Base-by-base conservation (phyloP, 2,888 invertebrate species). In the Palloptera scutellata region DNA sequence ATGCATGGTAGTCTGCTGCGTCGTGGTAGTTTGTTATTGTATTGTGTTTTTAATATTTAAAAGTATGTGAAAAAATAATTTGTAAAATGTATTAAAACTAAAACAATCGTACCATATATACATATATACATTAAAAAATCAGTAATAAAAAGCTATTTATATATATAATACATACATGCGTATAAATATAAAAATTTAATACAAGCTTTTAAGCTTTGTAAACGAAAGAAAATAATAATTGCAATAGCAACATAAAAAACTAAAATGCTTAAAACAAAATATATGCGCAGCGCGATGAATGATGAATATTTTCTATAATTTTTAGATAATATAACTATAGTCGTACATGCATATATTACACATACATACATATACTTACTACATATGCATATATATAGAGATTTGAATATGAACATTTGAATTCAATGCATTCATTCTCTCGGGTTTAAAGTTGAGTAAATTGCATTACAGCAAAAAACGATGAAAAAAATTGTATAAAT, bases 161-260 rank as follows among this genome's bases (percentile, higher is more conserved):
- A 42, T 40, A 66, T 60, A 55, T 40, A 72, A 79, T 78, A 77
- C 75, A 73, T 76, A 76, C 73, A 76, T 62, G 77, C 53, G 70
- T 67, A 72, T 57, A 67, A 54, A 69, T 61, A 67, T 19, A 68
- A 64, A 63, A 58, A 70, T 20, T 11, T 11, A 61, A 41, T 69
- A 59, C n/a, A 15, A 53, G 53, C 53, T 19, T 17, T 20, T 20
- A 13, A 40, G 40, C 55, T 58, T 58, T 58, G 43, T 58, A 58
- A 43, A 58, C 43, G 17, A 58, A 57, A 15, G n/a, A n/a, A n/a
- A 57, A 41, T 30, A 30, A 30, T 30, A 6, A 30, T 30, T 30
- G 41, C 30, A 42, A 53, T 20, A 13, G 15, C 19, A 67, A 42
- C 54, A 40, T 30, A 52, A 52, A 15, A 30, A 61, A 19, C 20